Percentiles rank a stretch among this genome's conserved stretches.
Conservation (phyloP, 1,140 invertebrate species). For the Lepidostoma basale region DNA sequence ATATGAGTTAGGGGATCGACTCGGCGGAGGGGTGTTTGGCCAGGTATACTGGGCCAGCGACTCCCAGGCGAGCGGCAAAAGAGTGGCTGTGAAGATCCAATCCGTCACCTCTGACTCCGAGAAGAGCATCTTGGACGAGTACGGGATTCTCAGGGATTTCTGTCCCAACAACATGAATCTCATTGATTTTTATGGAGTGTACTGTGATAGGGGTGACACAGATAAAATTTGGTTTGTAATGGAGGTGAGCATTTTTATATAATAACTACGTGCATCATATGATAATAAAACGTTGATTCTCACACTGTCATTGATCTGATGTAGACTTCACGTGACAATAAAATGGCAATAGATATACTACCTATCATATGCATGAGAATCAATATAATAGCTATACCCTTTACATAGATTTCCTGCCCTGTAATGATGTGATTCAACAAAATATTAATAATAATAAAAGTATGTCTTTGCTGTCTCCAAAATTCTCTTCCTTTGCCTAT, state of each 20-base stretch:
- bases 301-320: no score
- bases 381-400: no score
- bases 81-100: slow-evolving; percentile 83
- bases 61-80: slow-evolving; percentile 69
- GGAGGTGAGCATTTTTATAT: slow-evolving; percentile 70
- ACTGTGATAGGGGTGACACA: slow-evolving; percentile 68
- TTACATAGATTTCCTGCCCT: no score
- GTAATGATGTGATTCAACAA: no score
- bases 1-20: slow-evolving; percentile 69
- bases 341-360: no score
- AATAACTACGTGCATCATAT: not conserved
- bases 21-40: slow-evolving; percentile 77
- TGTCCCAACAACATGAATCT: slow-evolving; percentile 76
- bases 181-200: slow-evolving; percentile 84
- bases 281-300: slow-evolving; percentile 4
- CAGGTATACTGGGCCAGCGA: slow-evolving; percentile 79
- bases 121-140: slow-evolving; percentile 81
- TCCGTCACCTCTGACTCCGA: slow-evolving; percentile 73
- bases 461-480: no score
- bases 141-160: slow-evolving; percentile 79
- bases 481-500: no score
- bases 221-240: slow-evolving; percentile 89
- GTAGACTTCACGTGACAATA: no score
- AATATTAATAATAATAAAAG: no score
- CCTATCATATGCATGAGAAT: no score